These are phyloP conservation scores for Andrena hattorfiana DNA, from an alignment of 2,888 invertebrate genomes.

Conservation along the genomic window DNA sequence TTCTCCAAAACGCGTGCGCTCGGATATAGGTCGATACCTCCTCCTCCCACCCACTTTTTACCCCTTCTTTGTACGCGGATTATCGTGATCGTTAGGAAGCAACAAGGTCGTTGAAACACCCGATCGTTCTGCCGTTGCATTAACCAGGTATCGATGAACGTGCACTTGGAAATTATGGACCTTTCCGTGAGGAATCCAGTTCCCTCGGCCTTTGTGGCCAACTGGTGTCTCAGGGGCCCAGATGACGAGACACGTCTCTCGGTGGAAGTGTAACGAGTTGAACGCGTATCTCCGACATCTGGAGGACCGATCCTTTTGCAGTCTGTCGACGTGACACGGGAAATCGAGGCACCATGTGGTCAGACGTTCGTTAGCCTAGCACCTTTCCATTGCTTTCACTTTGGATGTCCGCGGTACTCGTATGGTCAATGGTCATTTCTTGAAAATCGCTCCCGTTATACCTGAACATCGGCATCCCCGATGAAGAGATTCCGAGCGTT, in stretches of 20 bases:
- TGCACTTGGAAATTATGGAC: background rate
- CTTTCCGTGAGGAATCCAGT: background rate
- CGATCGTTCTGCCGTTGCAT: background rate
- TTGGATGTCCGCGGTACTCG: background rate
- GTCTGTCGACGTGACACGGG: constrained; percentile 31
- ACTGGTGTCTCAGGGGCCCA: constrained; percentile 36
- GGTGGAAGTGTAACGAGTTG: constrained; percentile 39
- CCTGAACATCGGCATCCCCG: background rate
- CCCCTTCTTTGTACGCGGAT: background rate
- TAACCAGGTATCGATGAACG: background rate
- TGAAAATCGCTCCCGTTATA: background rate
- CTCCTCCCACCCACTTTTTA: background rate
- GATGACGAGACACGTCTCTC: constrained; percentile 45
- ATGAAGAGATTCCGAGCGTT: background rate
- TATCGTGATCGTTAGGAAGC: no score
- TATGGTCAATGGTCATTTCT: no score
- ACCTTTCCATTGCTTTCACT: constrained; percentile 5
- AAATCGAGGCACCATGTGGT: constrained; percentile 51
- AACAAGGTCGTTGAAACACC: no score
- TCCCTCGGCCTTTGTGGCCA: constrained; percentile 10
- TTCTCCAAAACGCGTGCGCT: background rate
- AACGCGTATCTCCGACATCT: constrained; percentile 52
- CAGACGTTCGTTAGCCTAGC: background rate
- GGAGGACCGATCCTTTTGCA: constrained; percentile 34
- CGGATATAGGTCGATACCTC: constrained; percentile 1